A percentile compares a stretch with the other conserved stretches of the same genome.
Conservation (phyloP, 2,113 vertebrate species). For the Struthidea cinerea region DNA sequence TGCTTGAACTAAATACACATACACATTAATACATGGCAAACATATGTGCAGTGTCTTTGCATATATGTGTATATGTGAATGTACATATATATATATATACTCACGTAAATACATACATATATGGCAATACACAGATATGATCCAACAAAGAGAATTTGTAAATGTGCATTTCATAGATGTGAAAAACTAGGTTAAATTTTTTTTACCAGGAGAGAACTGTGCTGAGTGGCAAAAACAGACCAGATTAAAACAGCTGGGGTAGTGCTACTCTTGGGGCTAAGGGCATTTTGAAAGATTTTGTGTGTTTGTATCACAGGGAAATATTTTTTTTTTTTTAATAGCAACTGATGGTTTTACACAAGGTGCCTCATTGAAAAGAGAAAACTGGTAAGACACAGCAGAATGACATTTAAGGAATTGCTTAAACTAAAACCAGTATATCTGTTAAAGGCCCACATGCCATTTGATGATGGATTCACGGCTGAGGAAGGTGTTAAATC, state of each 20-base stretch:
- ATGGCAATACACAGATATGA: not conserved
- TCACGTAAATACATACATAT: not conserved
- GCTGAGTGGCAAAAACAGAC: not conserved
- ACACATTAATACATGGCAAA: not conserved
- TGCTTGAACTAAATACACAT: not conserved
- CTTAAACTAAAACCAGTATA: not conserved
- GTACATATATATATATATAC: not conserved
- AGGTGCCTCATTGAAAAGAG: not conserved
- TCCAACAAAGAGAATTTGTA: not conserved
- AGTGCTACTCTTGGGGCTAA: not conserved
- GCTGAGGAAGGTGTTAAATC: not conserved
- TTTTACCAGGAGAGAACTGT: not conserved
- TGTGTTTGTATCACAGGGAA: not conserved
- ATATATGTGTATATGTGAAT: not conserved
- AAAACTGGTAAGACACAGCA: not conserved
- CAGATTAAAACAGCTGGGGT: not conserved
- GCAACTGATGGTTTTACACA: not conserved
- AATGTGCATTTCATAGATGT: not conserved
- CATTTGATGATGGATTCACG: not conserved
- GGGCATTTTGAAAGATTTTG: not conserved
- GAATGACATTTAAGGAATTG: not conserved
- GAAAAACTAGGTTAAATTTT: not conserved
- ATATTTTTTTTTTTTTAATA: not conserved
- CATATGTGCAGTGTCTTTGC: accelerated
- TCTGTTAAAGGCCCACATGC: not conserved